Conservation (phyloP, 2,797 vertebrate genomes). For the Falco concolor region DNA sequence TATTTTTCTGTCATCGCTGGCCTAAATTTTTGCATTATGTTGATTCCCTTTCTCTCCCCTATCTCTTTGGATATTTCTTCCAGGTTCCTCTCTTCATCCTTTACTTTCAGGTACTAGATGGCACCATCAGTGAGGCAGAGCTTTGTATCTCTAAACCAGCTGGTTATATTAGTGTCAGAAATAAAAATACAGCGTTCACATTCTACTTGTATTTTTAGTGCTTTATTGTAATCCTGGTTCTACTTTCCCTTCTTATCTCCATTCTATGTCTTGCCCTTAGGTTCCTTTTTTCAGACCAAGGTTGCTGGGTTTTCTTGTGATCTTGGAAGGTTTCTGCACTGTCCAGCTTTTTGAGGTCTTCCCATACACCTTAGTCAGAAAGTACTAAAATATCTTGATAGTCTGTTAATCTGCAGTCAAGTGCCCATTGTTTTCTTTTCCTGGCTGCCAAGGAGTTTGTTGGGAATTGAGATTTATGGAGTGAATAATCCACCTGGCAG, state of each 20-base stretch:
- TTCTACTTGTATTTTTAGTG: constrained; percentile 27
- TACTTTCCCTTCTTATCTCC: neutral
- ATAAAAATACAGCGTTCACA: neutral
- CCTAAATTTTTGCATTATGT: neutral
- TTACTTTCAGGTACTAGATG: neutral
- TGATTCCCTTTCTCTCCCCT: neutral
- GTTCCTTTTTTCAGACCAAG: neutral
- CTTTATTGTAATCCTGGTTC: neutral
- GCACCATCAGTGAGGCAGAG: neutral
- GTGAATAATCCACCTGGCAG: constrained; percentile 47
- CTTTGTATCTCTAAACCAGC: neutral
- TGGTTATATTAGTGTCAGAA: neutral
- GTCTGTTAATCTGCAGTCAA: constrained; percentile 12
- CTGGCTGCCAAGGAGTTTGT: constrained; percentile 1
- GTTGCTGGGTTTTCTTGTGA: neutral
- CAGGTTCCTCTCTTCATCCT: neutral
- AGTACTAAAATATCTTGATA: neutral
- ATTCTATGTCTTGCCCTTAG: neutral
- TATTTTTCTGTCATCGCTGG: neutral
- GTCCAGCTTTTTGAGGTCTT: neutral
- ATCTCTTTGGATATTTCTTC: neutral
- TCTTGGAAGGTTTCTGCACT: neutral
- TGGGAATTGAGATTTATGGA: constrained; percentile 26
- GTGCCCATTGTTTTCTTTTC: constrained; percentile 14
- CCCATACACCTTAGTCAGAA: neutral